Percentiles rank a stretch among this genome's conserved stretches.
Conservation (phyloP, 2,888 invertebrate species). For the Sycophila texana region DNA sequence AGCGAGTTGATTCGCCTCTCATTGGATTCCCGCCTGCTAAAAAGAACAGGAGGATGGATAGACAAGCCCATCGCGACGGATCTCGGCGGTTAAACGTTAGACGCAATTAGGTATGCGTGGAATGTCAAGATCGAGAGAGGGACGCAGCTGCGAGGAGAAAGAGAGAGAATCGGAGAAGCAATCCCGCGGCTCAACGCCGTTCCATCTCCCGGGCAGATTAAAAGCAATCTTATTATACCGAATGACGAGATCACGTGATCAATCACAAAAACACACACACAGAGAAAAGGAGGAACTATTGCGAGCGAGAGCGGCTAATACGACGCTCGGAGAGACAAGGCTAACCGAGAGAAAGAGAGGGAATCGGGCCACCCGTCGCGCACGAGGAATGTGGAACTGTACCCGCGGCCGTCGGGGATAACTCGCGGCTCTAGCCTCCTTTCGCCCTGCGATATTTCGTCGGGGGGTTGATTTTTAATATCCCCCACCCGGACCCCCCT, state of each 20-base stretch:
- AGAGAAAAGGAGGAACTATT: slow-evolving; percentile 56
- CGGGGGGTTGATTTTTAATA: slow-evolving; percentile 53
- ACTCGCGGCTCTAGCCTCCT: slow-evolving; percentile 46
- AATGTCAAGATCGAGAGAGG: slow-evolving; percentile 53
- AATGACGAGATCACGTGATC: slow-evolving; percentile 74
- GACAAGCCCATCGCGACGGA: slow-evolving; percentile 19
- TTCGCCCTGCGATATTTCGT: slow-evolving; percentile 52
- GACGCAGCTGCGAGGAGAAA: neutral
- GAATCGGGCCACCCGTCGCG: slow-evolving; percentile 71
- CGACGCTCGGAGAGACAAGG: slow-evolving; percentile 60
- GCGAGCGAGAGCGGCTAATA: slow-evolving; percentile 60
- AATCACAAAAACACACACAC: slow-evolving; percentile 72
- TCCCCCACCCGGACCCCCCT: slow-evolving; percentile 56
- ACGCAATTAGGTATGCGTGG: slow-evolving; percentile 58
- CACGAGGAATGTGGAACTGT: slow-evolving; percentile 74
- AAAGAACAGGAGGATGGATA: neutral
- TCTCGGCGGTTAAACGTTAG: slow-evolving; percentile 36
- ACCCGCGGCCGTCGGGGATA: slow-evolving; percentile 63
- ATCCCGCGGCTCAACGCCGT: slow-evolving; percentile 56
- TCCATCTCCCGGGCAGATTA: slow-evolving; percentile 67
- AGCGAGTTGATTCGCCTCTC: neutral
- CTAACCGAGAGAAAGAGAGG: slow-evolving; percentile 54
- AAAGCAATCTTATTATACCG: slow-evolving; percentile 74
- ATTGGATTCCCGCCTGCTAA: neutral
- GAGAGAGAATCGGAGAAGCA: slow-evolving; percentile 40